These are phyloP conservation scores for Asobara japonica DNA, from an alignment of 1,140 invertebrate genomes.

Conservation along the genomic window DNA sequence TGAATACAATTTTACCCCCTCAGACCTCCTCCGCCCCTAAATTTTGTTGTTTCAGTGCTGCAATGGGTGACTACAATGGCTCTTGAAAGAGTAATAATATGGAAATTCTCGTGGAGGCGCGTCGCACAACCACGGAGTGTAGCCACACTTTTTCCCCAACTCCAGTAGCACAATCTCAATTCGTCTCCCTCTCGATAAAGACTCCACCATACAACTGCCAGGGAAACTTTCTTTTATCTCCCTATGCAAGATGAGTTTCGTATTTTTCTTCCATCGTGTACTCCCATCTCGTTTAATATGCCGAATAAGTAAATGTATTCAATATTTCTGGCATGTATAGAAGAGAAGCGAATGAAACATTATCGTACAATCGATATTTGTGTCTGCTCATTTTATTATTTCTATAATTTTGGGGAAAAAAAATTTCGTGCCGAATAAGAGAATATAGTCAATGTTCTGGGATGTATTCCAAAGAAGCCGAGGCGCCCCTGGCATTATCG, in stretches of 20 bases:
- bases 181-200: slow-evolving; percentile 20
- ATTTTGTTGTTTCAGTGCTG: slow-evolving; percentile 15
- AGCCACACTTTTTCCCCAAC: neutral
- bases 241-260: neutral
- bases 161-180: neutral
- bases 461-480: too few relatives aligned
- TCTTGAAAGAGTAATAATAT: slow-evolving; percentile 19
- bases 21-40: neutral
- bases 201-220: neutral
- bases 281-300: neutral
- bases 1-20: slow-evolving; percentile 9
- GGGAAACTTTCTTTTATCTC: neutral
- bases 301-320: neutral
- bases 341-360: neutral
- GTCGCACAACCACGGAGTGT: neutral
- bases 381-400: too few relatives aligned
- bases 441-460: too few relatives aligned
- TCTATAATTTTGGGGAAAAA: too few relatives aligned
- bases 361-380: neutral
- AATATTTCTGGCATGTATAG: neutral
- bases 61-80: neutral
- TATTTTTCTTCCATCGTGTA: neutral
- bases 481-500: too few relatives aligned
- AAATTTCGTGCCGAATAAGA: too few relatives aligned
- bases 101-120: slow-evolving; percentile 24